Evolutionary conservation across 2,113 vertebrate species (phyloP).

Genomic region (Crocuta crocuta): DNA sequence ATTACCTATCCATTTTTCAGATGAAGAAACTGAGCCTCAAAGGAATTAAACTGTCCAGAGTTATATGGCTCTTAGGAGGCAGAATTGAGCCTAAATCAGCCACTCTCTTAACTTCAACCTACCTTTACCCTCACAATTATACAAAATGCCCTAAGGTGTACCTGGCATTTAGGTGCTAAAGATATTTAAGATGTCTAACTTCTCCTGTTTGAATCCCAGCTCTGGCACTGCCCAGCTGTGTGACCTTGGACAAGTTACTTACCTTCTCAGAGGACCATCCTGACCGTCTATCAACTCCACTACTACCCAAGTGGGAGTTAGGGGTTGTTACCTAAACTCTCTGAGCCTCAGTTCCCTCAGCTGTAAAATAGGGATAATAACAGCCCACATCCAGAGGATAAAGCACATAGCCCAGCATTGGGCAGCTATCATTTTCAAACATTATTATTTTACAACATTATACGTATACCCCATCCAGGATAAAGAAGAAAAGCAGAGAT

Average conservation of each 20-base stretch:
- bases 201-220: neutral
- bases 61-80: neutral
- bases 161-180: neutral
- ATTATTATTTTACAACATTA: neutral
- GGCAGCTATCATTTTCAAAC: neutral
- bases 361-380: neutral
- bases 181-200: neutral
- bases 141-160: neutral
- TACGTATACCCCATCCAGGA: too few relatives aligned
- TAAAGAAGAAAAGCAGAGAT: neutral
- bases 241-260: neutral
- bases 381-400: neutral
- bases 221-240: neutral
- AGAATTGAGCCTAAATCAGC: neutral
- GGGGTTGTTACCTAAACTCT: neutral
- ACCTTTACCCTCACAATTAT: neutral
- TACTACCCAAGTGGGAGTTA: neutral
- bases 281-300: neutral
- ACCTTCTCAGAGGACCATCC: neutral
- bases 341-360: neutral
- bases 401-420: neutral
- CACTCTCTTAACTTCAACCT: neutral
- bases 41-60: neutral
- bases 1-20: neutral
- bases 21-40: neutral